Conservation (phyloP, 92 coral and sea anemone genomes). For the Chrysogorgia sp. region DNA sequence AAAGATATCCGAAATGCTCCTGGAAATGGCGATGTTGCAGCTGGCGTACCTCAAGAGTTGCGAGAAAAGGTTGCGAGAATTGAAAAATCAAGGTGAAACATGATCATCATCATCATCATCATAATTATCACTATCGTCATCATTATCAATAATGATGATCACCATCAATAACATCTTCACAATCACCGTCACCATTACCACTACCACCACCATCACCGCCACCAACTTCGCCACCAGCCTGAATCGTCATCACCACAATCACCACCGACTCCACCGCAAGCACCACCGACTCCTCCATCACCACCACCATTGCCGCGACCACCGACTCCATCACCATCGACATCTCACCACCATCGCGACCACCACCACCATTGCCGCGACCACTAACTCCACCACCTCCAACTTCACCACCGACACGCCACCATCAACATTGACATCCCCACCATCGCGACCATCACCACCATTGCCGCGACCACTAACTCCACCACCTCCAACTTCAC, state of each 20-base stretch:
- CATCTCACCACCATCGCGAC: neutral
- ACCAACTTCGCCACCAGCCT: too few species aligned
- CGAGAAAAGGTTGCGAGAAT: constrained; percentile 13
- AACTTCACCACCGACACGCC: neutral
- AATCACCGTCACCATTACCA: too few species aligned
- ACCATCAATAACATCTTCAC: too few species aligned
- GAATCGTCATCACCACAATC: too few species aligned
- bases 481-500: neutral
- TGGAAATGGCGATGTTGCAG: neutral
- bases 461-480: neutral
- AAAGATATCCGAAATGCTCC: constrained; percentile 3
- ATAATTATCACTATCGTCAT: too few species aligned
- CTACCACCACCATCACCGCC: too few species aligned
- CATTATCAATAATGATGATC: too few species aligned
- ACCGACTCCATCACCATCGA: neutral
- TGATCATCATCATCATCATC: too few species aligned
- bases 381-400: neutral
- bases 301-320: neutral
- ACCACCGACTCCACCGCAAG: too few species aligned
- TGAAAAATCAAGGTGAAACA: constrained; percentile 39
- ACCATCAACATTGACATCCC: neutral
- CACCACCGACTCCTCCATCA: neutral
- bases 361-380: neutral
- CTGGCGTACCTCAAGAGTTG: neutral
- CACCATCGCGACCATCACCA: neutral